Evolutionary conservation across 2,888 invertebrate species (phyloP).

Genomic region (Terebella lapidaria): DNA sequence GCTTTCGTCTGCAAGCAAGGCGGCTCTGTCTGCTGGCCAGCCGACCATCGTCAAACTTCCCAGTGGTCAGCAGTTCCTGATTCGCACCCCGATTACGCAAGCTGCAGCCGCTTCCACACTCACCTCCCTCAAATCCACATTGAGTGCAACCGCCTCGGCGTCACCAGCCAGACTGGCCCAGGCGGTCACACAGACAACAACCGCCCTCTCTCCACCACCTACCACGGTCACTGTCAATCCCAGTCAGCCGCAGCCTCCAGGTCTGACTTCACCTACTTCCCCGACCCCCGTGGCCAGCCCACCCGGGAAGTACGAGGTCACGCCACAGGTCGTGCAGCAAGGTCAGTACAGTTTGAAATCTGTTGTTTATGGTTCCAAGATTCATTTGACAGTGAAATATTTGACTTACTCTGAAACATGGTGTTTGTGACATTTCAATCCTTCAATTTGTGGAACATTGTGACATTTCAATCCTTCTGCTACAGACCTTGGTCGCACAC

Average conservation of each 20-base stretch:
- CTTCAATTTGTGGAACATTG: too few species aligned
- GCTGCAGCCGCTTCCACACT: neutral
- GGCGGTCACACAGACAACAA: neutral
- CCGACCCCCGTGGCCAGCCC: constrained; percentile 5
- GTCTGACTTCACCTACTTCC: neutral
- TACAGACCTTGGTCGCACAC: too few species aligned
- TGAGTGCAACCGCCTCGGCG: neutral
- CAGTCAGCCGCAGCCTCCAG: neutral
- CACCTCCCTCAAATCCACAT: neutral
- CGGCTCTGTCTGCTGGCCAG: neutral
- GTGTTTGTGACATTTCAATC: too few species aligned
- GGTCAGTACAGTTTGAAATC: constrained; percentile 61
- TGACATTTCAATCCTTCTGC: too few species aligned
- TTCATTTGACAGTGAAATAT: too few species aligned
- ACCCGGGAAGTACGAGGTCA: constrained; percentile 70
- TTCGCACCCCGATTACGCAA: constrained; percentile 2
- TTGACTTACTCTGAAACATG: too few species aligned
- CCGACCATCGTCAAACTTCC: constrained; percentile 2
- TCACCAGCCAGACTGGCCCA: neutral
- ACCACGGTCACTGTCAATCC: neutral
- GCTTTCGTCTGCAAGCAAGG: neutral
- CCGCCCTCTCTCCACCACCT: neutral
- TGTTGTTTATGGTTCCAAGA: too few species aligned
- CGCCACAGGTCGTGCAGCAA: constrained; percentile 89
- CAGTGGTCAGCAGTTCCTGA: constrained; percentile 10